These are phyloP conservation scores for Pagetopsis macropterus DNA, from an alignment of 2,797 vertebrate species.

Conservation along the genomic window DNA sequence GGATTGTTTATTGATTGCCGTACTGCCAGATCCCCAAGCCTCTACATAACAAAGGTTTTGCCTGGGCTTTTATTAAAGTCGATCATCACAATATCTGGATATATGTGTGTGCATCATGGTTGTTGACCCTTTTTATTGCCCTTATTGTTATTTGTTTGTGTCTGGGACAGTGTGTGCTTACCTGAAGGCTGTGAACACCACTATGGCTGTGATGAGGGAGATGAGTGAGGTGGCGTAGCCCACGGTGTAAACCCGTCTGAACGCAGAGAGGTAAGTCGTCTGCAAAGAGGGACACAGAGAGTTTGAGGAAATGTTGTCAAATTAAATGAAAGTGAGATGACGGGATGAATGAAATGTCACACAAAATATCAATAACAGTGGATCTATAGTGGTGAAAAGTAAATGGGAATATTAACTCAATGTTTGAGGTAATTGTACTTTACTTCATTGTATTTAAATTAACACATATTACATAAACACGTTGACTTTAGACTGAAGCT, in stretches of 20 bases:
- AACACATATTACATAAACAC: not conserved
- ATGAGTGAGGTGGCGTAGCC: conserved; percentile 86
- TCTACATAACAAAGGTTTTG: conserved; percentile 12
- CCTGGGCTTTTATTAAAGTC: not conserved
- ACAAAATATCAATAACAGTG: not conserved
- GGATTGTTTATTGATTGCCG: too few relatives aligned
- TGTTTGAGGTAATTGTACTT: too few relatives aligned
- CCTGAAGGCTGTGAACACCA: conserved; percentile 85
- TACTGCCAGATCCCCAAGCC: not conserved
- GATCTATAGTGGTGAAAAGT: not conserved
- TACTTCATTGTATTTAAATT: too few relatives aligned
- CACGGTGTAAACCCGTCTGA: conserved; percentile 86
- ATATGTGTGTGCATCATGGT: not conserved
- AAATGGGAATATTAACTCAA: not conserved
- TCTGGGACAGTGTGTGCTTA: conserved; percentile 40
- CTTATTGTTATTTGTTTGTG: conserved; percentile 3
- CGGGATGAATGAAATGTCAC: not conserved
- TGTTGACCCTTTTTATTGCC: not conserved
- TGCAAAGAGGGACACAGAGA: conserved; percentile 53
- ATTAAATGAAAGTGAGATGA: not conserved
- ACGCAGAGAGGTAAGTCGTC: conserved; percentile 87
- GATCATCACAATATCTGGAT: not conserved
- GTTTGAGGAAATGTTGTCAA: not conserved
- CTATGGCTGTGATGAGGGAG: conserved; percentile 84
- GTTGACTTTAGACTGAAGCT: not conserved